Evolutionary conservation across 2,888 invertebrate species (phyloP).

Genomic region (Globia sparganii): DNA sequence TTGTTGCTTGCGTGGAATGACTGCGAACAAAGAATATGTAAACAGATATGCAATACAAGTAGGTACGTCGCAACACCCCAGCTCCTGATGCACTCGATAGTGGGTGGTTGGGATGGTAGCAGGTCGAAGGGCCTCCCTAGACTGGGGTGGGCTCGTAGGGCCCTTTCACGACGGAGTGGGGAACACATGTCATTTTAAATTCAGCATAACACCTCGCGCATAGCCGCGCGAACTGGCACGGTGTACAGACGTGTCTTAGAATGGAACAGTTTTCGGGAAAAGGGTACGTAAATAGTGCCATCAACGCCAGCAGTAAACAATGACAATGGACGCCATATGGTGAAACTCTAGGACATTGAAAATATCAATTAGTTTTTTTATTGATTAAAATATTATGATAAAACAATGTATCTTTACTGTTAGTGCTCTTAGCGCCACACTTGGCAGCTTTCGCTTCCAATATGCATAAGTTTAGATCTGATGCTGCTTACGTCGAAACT

Average conservation of each 20-base stretch:
- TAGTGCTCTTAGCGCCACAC: background rate
- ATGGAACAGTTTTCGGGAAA: background rate
- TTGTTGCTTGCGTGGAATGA: background rate
- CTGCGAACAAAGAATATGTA: background rate
- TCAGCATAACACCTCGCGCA: constrained; percentile 31
- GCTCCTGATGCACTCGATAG: constrained; percentile 31
- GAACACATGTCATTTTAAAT: constrained; percentile 42
- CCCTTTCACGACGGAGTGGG: constrained; percentile 10
- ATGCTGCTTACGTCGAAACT: background rate
- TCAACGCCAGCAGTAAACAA: background rate
- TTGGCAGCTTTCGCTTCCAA: background rate
- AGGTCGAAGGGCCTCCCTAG: constrained; percentile 3
- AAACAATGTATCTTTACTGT: background rate
- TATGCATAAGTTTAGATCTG: background rate
- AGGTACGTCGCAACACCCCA: constrained; percentile 15
- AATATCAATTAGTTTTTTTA: too few relatives aligned
- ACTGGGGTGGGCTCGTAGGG: background rate
- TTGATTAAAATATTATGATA: background rate
- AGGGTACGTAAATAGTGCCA: too few relatives aligned
- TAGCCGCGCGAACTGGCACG: constrained; percentile 37
- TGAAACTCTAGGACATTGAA: too few relatives aligned
- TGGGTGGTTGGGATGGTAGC: constrained; percentile 23
- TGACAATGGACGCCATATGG: background rate
- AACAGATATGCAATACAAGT: constrained; percentile 3
- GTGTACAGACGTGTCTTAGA: background rate